Evolutionary conservation across 2,113 vertebrate genomes (phyloP), one percentile per base, ranked within the genome.

Genomic region (Promerops cafer): DNA sequence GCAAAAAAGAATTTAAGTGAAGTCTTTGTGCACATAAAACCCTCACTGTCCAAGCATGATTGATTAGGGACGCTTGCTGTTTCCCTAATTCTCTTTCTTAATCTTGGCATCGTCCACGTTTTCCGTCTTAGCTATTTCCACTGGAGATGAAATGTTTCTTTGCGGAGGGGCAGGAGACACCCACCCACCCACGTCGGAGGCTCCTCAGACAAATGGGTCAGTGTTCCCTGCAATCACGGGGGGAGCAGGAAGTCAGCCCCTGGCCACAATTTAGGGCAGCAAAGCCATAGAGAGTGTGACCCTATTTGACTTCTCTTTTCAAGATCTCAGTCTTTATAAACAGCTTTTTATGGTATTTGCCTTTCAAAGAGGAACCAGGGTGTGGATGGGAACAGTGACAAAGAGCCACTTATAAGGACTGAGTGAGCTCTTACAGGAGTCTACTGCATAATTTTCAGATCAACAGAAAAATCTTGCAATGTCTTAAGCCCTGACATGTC

Each of bases 301-400:
- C 96, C 88, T 79, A 15, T 97, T 94, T 96, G 97, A 97, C 97
- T 97, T 97, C 56, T 93, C 57, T 91, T 94, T 52, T 83, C 82
- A 91, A 65, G 76, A 59, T 94, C 84, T 90, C 39, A 5, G 68
- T 75, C 52, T 93, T 79, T 89, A 88, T 86, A 92, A 96, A 93
- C 63, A 96, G 71, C 65, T 92, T 96, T 97, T 95, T 90, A 94
- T 89, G 76, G 86, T 61, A 64, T 96, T 95, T 93, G 93, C 83
- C 88, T 96, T 97, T 97, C 91, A 97, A 97, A 97, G 86, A 89
- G 91, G 81, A 90, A 50, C 66, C 37, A 53, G 79, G 91, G 93
- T 61, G 97, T 92, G 94, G 94, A 82, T 76, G 74, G 91, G 45
- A 91, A 77, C 42, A 76, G 93, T 74, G 90, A 95, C 91, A 95